Conservation (phyloP, 2,797 vertebrate species). For the Hyperoplus immaculatus region DNA sequence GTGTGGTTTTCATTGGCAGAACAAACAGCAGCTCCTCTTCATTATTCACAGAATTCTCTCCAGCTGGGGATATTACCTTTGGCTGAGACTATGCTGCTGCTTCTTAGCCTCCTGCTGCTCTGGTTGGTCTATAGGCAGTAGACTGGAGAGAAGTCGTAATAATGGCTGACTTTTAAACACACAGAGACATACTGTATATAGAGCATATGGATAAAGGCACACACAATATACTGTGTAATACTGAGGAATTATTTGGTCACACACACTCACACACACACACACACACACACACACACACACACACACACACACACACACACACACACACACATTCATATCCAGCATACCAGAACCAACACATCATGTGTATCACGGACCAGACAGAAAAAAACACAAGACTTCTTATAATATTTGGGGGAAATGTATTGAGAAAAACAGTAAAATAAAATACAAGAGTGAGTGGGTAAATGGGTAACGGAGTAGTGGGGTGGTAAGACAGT, state of each 20-base stretch:
- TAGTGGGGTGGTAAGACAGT: too few species aligned
- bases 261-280: too few species aligned
- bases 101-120: constrained; percentile 24
- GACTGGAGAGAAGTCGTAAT: constrained; percentile 5
- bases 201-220: neutral
- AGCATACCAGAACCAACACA: too few species aligned
- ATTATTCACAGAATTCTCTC: constrained; percentile 41
- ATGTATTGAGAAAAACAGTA: too few species aligned
- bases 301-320: neutral
- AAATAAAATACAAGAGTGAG: too few species aligned
- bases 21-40: constrained; percentile 28
- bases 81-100: constrained; percentile 42
- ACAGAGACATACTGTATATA: neutral
- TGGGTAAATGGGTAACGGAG: too few species aligned
- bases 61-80: constrained; percentile 44
- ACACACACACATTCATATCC: neutral
- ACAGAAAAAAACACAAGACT: too few species aligned
- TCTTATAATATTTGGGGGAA: too few species aligned
- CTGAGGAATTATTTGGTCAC: neutral
- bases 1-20: constrained; percentile 1
- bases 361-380: too few species aligned
- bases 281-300: too few species aligned
- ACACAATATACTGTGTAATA: neutral
- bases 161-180: neutral
- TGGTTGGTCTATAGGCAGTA: constrained; percentile 20